Base-by-base conservation (phyloP, 2,888 invertebrate species). In the Branchipolynoe longqiensis region DNA sequence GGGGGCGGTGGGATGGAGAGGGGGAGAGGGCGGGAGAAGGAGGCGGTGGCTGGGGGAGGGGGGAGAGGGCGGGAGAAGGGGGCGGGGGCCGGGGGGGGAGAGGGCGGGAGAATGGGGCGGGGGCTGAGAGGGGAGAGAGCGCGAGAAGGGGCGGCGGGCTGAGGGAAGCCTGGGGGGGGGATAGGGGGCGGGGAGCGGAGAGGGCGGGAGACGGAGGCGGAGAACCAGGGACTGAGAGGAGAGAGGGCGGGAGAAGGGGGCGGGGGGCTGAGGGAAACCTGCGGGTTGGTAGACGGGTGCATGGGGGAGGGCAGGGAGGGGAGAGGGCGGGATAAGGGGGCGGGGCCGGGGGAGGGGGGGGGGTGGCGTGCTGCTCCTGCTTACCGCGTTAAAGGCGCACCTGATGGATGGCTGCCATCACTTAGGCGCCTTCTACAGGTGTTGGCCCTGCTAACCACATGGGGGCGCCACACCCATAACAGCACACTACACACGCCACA, bases 361-460 rank as follows among this genome's bases (percentile, higher is more conserved):
- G 31, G 62, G 18, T 8, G 69, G 38, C 69, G 38, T 69, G 36
- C 38, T 69, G 69, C 38, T 38, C 69, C 14, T 69, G 69, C n/a
- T 69, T 69, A 69, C 69, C 69, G 69, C 38, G 25, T 69, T 69
- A 69, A 69, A 25, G n/a, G 69, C 25, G 36, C 36, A 69, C 69
- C 69, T 69, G 69, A 69, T 69, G 69, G 69, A 69, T 69, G 25
- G 69, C 14, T 38, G 36, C n/a, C 36, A 69, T 69, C 69, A 69
- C 69, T 69, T 69, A 69, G 38, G 69, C 69, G 38, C 36, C 12
- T 38, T 33, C 36, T 12, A 33, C 69, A 69, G 69, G 69, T 69
- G 69, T 69, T 36, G 18, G 69, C 69, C 38, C 33, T 69, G 69
- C 69, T 69, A 69, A 69, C 69, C 69, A 69, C 8, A 18, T 48